Evolutionary conservation across 2,888 invertebrate species (phyloP).

Genomic region (Sminthurides aquaticus): DNA sequence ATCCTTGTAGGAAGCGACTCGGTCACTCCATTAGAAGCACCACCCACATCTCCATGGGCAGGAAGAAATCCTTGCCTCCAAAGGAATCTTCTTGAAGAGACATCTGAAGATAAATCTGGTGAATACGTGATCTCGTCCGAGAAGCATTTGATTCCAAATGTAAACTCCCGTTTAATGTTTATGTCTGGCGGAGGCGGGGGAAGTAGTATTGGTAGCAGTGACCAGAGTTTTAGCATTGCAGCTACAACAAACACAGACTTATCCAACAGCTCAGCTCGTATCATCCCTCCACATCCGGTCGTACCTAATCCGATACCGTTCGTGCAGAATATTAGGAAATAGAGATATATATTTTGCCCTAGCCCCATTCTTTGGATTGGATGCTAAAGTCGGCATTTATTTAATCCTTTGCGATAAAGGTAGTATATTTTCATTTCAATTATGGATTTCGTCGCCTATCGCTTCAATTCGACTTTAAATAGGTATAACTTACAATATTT

Average conservation of each 20-base stretch:
- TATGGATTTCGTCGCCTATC: no score
- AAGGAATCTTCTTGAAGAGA: conserved; percentile 33
- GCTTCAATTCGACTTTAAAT: no score
- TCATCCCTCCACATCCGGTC: conserved; percentile 11
- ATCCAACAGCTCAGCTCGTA: conserved; percentile 22
- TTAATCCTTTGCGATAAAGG: no score
- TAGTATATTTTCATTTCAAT: no score
- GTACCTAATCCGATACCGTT: conserved; percentile 28
- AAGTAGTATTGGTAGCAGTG: conserved; percentile 15
- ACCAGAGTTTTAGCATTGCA: conserved; percentile 21
- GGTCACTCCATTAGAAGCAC: conserved; percentile 25
- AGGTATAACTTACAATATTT: no score
- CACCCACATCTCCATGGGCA: conserved; percentile 31
- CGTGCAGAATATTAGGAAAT: conserved; percentile 26
- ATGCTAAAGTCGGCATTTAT: no score
- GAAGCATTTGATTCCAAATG: conserved; percentile 26
- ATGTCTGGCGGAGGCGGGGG: conserved; percentile 12
- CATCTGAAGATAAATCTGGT: conserved; percentile 26
- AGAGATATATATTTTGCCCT: no score
- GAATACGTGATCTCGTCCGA: conserved; percentile 29
- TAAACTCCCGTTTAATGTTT: conserved; percentile 11
- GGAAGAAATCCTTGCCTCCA: conserved; percentile 37
- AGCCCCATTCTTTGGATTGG: no score
- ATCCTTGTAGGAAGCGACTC: conserved; percentile 7
- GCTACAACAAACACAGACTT: conserved; percentile 29